Conservation (phyloP, 2,888 invertebrate genomes). For the Hydrotaea cyrtoneurina region DNA sequence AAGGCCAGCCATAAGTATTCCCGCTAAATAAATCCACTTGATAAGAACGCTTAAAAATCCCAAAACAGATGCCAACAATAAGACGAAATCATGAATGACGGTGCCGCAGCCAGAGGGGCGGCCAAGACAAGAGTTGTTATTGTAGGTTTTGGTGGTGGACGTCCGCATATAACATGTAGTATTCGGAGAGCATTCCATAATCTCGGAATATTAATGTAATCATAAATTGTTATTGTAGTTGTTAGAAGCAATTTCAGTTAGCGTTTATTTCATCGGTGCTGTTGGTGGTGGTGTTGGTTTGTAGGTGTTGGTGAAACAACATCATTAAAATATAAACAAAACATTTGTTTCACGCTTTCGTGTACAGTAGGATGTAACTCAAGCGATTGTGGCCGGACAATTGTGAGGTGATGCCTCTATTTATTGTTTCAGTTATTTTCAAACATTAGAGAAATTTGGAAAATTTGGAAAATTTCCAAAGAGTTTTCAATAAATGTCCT, state of each 20-base stretch:
- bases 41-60: constrained; percentile 19
- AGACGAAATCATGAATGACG: constrained; percentile 28
- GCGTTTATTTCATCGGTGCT: neutral
- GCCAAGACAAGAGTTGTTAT: too few species aligned
- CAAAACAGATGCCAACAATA: constrained; percentile 34
- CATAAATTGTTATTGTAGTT: constrained; percentile 49
- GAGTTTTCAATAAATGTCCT: too few species aligned
- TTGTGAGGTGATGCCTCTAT: too few species aligned
- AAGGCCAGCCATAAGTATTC: constrained; percentile 64
- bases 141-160: neutral
- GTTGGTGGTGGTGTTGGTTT: neutral
- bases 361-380: neutral
- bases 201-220: constrained; percentile 61
- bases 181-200: constrained; percentile 46
- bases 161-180: constrained; percentile 4
- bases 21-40: constrained; percentile 59
- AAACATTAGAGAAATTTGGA: too few species aligned
- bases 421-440: too few species aligned
- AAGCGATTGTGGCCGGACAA: too few species aligned
- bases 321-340: constrained; percentile 25
- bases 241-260: constrained; percentile 5
- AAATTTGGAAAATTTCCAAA: too few species aligned
- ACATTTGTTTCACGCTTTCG: neutral
- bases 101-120: constrained; percentile 34
- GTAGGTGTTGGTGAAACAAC: neutral